Percentiles rank a stretch among this genome's conserved stretches.
Conservation (phyloP, 1,140 invertebrate species). For the Lysiphlebus fabarum region DNA sequence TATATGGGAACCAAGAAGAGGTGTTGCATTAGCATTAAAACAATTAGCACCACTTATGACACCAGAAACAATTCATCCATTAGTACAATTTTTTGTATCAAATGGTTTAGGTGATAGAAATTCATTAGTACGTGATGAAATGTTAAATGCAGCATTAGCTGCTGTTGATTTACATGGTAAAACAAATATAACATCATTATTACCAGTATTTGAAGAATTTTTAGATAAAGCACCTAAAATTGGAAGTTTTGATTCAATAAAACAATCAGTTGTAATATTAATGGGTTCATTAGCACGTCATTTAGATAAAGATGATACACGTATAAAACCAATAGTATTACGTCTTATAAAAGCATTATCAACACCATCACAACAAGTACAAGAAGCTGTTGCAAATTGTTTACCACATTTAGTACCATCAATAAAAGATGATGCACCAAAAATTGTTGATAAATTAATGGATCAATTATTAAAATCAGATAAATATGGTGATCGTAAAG, state of each 20-base stretch:
- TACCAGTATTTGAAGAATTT: constrained; percentile 88
- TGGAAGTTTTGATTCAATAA: constrained; percentile 85
- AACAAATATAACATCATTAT: constrained; percentile 61
- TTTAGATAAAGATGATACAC: constrained; percentile 83
- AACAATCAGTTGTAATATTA: constrained; percentile 93
- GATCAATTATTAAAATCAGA: constrained; percentile 87
- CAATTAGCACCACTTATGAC: constrained; percentile 72
- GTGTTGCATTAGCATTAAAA: constrained; percentile 77
- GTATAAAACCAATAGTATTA: constrained; percentile 88
- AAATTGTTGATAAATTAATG: constrained; percentile 84
- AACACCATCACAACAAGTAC: constrained; percentile 95
- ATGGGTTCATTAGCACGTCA: constrained; percentile 95
- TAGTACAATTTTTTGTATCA: constrained; percentile 83
- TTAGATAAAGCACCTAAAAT: constrained; percentile 87
- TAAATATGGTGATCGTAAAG: constrained; percentile 94
- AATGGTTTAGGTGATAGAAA: constrained; percentile 83
- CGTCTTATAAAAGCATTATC: constrained; percentile 87
- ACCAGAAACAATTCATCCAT: constrained; percentile 63
- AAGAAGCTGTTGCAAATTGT: constrained; percentile 97
- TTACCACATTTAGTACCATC: constrained; percentile 89
- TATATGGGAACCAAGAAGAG: constrained; percentile 82
- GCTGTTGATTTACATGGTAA: constrained; percentile 91
- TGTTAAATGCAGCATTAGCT: constrained; percentile 90
- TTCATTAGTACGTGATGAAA: constrained; percentile 78
- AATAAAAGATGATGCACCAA: constrained; percentile 84